A percentile compares a stretch with the other conserved stretches of the same genome.
These are phyloP conservation scores for Sinocyclocheilus rhinocerous DNA, from an alignment of 2,113 vertebrate genomes.

Conservation along the genomic window DNA sequence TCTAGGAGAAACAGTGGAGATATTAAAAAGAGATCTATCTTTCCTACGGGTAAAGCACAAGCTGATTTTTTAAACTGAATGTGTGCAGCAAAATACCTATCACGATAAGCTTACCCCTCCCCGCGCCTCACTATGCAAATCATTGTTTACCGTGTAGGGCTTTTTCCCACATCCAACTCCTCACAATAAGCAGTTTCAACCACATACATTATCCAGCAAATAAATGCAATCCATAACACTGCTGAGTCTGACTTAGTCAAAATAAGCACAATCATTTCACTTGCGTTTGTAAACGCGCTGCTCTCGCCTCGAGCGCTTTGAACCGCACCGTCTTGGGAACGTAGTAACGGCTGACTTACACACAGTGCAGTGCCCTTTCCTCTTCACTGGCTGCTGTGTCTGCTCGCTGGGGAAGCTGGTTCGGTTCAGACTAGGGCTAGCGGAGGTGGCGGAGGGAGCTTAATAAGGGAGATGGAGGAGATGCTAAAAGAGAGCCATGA, in stretches of 20 bases:
- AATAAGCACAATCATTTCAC: constrained; percentile 9
- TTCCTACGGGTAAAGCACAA: constrained; percentile 1
- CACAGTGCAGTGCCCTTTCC: constrained; percentile 68
- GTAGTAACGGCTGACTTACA: constrained; percentile 72
- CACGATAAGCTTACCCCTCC: constrained; percentile 7
- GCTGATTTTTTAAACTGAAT: constrained; percentile 9
- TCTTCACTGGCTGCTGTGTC: constrained; percentile 69
- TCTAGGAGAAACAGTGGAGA: not conserved
- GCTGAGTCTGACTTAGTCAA: constrained; percentile 11
- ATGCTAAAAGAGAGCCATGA: constrained; percentile 80
- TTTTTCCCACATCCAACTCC: not conserved
- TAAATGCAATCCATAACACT: constrained; percentile 20
- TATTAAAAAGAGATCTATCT: constrained; percentile 18
- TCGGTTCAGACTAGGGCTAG: constrained; percentile 63
- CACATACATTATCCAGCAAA: constrained; percentile 31
- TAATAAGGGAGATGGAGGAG: constrained; percentile 78
- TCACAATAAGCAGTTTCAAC: constrained; percentile 25
- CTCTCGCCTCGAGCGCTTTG: constrained; percentile 64
- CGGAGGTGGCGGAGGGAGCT: constrained; percentile 74
- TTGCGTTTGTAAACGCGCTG: constrained; percentile 28
- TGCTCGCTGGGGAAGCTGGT: constrained; percentile 63
- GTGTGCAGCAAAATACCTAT: not conserved
- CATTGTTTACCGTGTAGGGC: constrained; percentile 12
- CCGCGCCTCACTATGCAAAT: constrained; percentile 19
- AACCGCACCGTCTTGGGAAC: constrained; percentile 75